phyloP scores from a whole-genome alignment of 2,888 invertebrate species.

The Anarsia innoxiella region DNA sequence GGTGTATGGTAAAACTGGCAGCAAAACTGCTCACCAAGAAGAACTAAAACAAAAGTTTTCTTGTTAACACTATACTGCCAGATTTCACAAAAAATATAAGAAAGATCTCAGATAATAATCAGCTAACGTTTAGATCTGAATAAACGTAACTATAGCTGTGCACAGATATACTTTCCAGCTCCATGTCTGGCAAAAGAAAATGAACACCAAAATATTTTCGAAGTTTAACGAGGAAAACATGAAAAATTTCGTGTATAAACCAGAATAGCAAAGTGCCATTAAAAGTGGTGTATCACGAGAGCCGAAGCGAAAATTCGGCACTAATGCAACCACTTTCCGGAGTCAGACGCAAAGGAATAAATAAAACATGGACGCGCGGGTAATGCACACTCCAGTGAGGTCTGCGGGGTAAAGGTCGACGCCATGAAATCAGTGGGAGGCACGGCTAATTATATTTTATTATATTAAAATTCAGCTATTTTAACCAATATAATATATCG shows the following conservation, averaged over 20 bases:
- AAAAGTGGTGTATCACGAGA: slow-evolving; percentile 7
- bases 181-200: too few species aligned
- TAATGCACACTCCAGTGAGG: slow-evolving; percentile 40
- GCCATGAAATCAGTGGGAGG: background rate
- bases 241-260: slow-evolving; percentile 7
- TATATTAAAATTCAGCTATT: too few species aligned
- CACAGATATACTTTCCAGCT: too few species aligned
- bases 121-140: too few species aligned
- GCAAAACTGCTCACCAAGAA: too few species aligned
- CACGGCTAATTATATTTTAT: background rate
- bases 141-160: too few species aligned
- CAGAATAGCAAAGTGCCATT: slow-evolving; percentile 10
- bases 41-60: too few species aligned
- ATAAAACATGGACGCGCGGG: slow-evolving; percentile 47
- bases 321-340: slow-evolving; percentile 59
- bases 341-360: slow-evolving; percentile 52
- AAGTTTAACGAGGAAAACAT: slow-evolving; percentile 5
- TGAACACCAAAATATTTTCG: background rate
- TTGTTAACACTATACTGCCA: too few species aligned
- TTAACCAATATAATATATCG: too few species aligned
- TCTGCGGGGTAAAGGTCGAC: slow-evolving; percentile 4
- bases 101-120: too few species aligned
- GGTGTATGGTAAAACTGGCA: too few species aligned
- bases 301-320: slow-evolving; percentile 32
- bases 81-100: too few species aligned